Conservation (phyloP, 2,113 vertebrate genomes). For the Ondatra zibethicus region DNA sequence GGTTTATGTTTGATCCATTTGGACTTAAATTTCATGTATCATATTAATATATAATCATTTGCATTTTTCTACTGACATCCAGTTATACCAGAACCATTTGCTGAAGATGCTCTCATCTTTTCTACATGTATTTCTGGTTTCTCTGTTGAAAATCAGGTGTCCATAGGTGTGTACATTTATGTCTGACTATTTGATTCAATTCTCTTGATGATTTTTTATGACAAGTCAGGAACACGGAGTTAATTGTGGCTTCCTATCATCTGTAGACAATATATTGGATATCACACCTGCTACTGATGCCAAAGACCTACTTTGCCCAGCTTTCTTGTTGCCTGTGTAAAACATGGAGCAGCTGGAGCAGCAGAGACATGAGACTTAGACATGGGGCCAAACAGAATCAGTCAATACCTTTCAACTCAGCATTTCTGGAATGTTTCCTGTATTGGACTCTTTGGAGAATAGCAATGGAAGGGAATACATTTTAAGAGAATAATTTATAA, state of each 20-base stretch:
- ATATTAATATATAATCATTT: not conserved
- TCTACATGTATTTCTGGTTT: not conserved
- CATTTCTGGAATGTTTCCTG: conserved; percentile 52
- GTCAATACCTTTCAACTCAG: conserved; percentile 61
- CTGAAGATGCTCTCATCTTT: not conserved
- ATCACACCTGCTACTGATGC: conserved; percentile 51
- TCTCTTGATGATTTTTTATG: not conserved
- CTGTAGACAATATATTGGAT: conserved; percentile 60
- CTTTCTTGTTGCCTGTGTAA: not conserved
- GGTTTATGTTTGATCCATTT: not conserved
- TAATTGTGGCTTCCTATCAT: conserved; percentile 50
- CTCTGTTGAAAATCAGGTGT: not conserved
- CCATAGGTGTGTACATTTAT: not conserved
- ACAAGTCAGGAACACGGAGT: conserved; percentile 37
- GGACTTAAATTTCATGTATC: not conserved
- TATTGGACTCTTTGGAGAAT: conserved; percentile 9
- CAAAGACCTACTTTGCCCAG: conserved; percentile 54
- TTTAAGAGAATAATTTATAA: conserved; percentile 1
- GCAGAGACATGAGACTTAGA: conserved; percentile 53
- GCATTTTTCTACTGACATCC: not conserved
- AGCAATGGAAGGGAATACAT: conserved; percentile 7
- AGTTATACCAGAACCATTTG: not conserved
- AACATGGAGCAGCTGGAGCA: not conserved
- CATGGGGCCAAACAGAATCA: not conserved
- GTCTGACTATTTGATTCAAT: not conserved